Conservation (phyloP, 1,140 invertebrate genomes). For the Charaxes varanes region DNA sequence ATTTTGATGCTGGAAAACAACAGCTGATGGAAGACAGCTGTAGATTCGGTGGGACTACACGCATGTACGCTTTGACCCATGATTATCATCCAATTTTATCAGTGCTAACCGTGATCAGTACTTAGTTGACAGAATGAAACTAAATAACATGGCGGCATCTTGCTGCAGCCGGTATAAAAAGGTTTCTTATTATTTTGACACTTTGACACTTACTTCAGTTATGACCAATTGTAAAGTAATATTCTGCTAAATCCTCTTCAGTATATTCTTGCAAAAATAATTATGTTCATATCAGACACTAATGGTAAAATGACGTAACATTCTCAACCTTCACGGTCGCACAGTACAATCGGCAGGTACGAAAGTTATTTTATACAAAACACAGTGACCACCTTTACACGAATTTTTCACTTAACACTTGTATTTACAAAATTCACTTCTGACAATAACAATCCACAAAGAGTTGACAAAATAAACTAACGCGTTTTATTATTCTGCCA, state of each 20-base stretch:
- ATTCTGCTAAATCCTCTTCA: conserved; percentile 36
- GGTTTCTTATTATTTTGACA: conserved; percentile 36
- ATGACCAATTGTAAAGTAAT: conserved; percentile 14
- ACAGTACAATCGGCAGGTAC: conserved; percentile 57
- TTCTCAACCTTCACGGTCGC: conserved; percentile 73
- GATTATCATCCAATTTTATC: conserved; percentile 34
- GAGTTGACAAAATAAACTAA: conserved; percentile 51
- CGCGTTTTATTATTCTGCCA: conserved; percentile 59
- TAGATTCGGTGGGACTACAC: background rate
- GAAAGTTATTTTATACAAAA: conserved; percentile 41
- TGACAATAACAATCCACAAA: conserved; percentile 34
- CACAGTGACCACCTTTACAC: conserved; percentile 24
- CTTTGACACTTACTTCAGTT: conserved; percentile 35
- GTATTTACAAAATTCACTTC: conserved; percentile 34
- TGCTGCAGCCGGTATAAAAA: conserved; percentile 61
- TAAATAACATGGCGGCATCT: conserved; percentile 73
- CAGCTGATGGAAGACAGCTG: conserved; percentile 6
- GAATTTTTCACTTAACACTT: conserved; percentile 30
- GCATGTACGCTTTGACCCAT: conserved; percentile 24
- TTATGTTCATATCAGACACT: conserved; percentile 61
- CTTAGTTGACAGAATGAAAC: conserved; percentile 68
- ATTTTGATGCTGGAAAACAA: conserved; percentile 12
- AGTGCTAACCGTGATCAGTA: conserved; percentile 50
- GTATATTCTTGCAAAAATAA: conserved; percentile 45
- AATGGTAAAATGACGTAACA: conserved; percentile 70